phyloP scores from a whole-genome alignment of 1,140 invertebrate species.

The Paralvinella palmiformis region DNA sequence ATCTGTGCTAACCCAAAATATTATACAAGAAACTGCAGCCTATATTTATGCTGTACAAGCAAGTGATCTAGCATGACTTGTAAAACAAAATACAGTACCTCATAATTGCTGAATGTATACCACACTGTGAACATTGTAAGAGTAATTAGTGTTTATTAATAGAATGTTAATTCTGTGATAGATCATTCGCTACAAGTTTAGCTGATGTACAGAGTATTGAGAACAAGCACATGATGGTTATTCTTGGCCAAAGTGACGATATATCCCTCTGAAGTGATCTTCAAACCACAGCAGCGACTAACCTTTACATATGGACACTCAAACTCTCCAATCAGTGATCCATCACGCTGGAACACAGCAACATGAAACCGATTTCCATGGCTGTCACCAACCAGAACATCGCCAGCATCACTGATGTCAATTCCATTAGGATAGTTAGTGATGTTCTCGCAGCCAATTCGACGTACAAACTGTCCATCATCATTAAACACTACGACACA shows the following conservation, averaged over 20 bases:
- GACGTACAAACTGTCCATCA: slow-evolving; percentile 79
- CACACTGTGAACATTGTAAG: too few relatives aligned
- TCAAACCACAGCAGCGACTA: slow-evolving; percentile 91
- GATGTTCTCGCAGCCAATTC: slow-evolving; percentile 89
- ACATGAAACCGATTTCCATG: slow-evolving; percentile 97
- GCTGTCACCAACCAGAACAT: slow-evolving; percentile 92
- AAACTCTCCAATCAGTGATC: slow-evolving; percentile 81
- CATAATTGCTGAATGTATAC: too few relatives aligned
- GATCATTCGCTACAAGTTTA: too few relatives aligned
- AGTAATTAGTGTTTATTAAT: too few relatives aligned
- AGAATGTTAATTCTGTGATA: too few relatives aligned
- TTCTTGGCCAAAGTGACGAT: slow-evolving; percentile 96
- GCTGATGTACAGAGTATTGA: slow-evolving; percentile 69
- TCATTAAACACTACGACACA: slow-evolving; percentile 93
- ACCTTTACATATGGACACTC: slow-evolving; percentile 96
- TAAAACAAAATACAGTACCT: too few relatives aligned
- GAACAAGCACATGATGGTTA: slow-evolving; percentile 93
- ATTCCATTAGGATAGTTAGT: slow-evolving; percentile 97
- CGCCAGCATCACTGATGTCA: slow-evolving; percentile 91
- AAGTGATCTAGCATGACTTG: too few relatives aligned
- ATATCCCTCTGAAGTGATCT: slow-evolving; percentile 92
- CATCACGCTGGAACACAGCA: slow-evolving; percentile 80
- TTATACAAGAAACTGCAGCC: too few relatives aligned
- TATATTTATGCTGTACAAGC: too few relatives aligned
- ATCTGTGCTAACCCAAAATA: too few relatives aligned